Evolutionary conservation across 2,113 vertebrate genomes (phyloP).

Genomic region (Leiothrix lutea): DNA sequence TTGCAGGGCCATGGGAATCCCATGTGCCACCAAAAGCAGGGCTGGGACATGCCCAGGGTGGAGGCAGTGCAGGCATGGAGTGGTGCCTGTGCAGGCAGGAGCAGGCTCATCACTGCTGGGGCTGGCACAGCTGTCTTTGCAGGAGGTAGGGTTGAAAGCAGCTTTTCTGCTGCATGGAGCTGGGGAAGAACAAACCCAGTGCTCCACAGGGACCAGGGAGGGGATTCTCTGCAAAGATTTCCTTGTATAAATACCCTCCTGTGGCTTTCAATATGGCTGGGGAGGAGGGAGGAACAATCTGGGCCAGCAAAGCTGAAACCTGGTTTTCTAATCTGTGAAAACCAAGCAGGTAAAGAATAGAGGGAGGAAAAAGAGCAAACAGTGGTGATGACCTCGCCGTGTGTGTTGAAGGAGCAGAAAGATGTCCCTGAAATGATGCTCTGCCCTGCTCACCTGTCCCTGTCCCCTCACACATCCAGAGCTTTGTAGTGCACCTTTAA

Average conservation of each 20-base stretch:
- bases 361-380: not conserved
- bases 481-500: not conserved
- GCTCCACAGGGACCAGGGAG: not conserved
- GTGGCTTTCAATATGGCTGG: not conserved
- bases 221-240: not conserved
- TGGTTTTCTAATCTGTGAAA: not conserved
- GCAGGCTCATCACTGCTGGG: not conserved
- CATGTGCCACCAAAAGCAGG: fast-evolving
- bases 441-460: not conserved
- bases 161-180: not conserved
- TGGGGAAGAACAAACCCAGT: not conserved
- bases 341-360: not conserved
- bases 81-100: not conserved
- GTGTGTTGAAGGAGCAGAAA: not conserved
- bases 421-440: not conserved
- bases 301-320: not conserved
- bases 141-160: not conserved
- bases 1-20: not conserved
- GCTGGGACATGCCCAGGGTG: not conserved
- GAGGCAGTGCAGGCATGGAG: not conserved
- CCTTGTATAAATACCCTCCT: not conserved
- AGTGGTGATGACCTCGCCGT: fast-evolving
- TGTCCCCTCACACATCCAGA: not conserved
- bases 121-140: not conserved
- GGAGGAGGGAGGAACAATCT: not conserved